These are phyloP conservation scores for Neoascia interrupta DNA, from an alignment of 2,888 invertebrate species.

Conservation along the genomic window DNA sequence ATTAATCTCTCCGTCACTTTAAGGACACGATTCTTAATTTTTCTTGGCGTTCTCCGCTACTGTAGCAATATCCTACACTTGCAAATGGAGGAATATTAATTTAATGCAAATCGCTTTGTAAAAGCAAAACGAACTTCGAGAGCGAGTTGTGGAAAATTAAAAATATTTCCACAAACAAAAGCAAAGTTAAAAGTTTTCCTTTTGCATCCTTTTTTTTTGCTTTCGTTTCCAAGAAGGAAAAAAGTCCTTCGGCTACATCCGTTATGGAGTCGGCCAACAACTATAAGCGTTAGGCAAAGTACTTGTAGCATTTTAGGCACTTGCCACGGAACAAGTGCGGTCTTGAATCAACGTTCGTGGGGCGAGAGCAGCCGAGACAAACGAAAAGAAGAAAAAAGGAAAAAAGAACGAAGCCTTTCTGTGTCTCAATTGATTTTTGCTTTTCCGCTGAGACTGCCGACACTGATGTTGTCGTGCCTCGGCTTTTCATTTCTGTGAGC, in stretches of 20 bases:
- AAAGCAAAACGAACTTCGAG: slow-evolving; percentile 46
- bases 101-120: slow-evolving; percentile 69
- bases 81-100: slow-evolving; percentile 60
- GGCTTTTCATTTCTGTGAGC: too few species aligned
- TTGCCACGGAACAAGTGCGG: slow-evolving; percentile 65
- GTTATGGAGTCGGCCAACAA: slow-evolving; percentile 53
- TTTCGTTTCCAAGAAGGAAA: slow-evolving; percentile 16
- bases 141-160: slow-evolving; percentile 45
- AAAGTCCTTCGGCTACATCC: slow-evolving; percentile 59
- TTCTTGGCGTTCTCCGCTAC: background rate
- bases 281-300: slow-evolving; percentile 65
- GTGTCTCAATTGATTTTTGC: slow-evolving; percentile 66
- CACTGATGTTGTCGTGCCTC: slow-evolving; percentile 1
- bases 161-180: slow-evolving; percentile 67
- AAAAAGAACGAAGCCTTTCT: slow-evolving; percentile 25
- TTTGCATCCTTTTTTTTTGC: slow-evolving; percentile 11
- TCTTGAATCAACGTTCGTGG: slow-evolving; percentile 48
- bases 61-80: slow-evolving; percentile 41
- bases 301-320: slow-evolving; percentile 68
- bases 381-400: background rate
- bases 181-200: slow-evolving; percentile 57
- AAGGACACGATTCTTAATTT: slow-evolving; percentile 52
- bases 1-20: slow-evolving; percentile 56
- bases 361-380: slow-evolving; percentile 28
- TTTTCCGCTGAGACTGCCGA: slow-evolving; percentile 39